These are phyloP conservation scores for Trichomycterus rosablanca DNA, from an alignment of 2,113 vertebrate genomes.

Conservation along the genomic window DNA sequence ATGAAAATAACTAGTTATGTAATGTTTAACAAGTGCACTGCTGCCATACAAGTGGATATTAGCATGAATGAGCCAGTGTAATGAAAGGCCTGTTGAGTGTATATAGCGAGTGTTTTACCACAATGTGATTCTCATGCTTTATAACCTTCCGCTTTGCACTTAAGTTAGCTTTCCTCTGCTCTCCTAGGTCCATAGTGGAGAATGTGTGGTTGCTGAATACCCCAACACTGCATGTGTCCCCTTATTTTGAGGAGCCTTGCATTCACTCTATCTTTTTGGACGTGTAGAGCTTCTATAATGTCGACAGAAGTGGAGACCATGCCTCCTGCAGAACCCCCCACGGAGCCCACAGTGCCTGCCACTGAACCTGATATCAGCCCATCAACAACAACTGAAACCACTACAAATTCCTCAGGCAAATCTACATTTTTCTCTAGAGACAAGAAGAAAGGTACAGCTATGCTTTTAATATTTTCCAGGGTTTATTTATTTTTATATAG, in stretches of 20 bases:
- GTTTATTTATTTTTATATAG: background rate
- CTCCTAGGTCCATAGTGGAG: constrained; percentile 47
- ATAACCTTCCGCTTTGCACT: background rate
- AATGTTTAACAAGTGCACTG: no score
- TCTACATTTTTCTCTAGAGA: constrained; percentile 80
- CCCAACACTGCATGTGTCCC: constrained; percentile 22
- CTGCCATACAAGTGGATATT: no score
- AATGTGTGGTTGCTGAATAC: constrained; percentile 57
- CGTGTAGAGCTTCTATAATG: constrained; percentile 64
- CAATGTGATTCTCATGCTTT: background rate
- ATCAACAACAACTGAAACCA: constrained; percentile 29
- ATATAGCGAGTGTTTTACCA: no score
- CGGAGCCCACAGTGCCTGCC: constrained; percentile 49
- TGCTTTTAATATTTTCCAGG: background rate
- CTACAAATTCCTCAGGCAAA: constrained; percentile 56
- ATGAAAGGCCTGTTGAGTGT: no score
- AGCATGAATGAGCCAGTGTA: no score
- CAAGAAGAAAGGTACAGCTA: constrained; percentile 77
- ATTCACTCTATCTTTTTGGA: constrained; percentile 34
- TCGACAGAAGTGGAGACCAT: constrained; percentile 75
- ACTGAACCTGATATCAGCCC: background rate
- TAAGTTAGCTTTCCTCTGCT: background rate
- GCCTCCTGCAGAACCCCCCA: constrained; percentile 31
- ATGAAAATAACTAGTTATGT: no score
- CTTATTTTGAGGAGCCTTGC: constrained; percentile 39